These are phyloP conservation scores for Myotis findleyi DNA, from an alignment of 2,797 vertebrate species.

Conservation along the genomic window DNA sequence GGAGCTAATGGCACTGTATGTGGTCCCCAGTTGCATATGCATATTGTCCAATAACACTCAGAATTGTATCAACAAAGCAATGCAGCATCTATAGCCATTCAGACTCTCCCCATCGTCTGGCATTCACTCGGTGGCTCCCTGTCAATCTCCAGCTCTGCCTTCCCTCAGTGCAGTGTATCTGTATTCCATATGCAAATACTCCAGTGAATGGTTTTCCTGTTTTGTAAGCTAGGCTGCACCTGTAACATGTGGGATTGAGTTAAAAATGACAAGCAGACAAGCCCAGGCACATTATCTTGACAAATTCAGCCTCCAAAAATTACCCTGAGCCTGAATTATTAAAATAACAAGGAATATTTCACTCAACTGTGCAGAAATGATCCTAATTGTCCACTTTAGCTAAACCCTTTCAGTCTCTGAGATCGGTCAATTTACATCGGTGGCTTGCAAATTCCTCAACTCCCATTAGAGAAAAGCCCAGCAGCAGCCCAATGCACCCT, in stretches of 20 bases:
- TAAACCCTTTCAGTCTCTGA: constrained; percentile 94
- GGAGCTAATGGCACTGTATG: neutral
- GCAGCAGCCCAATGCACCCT: constrained; percentile 93
- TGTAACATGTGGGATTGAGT: constrained; percentile 93
- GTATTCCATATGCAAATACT: constrained; percentile 89
- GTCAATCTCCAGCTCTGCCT: constrained; percentile 80
- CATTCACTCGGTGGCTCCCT: constrained; percentile 71
- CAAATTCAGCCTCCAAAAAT: constrained; percentile 96
- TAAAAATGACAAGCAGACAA: constrained; percentile 97
- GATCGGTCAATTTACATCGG: constrained; percentile 94
- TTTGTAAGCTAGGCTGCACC: constrained; percentile 91
- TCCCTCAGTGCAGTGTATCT: constrained; percentile 78
- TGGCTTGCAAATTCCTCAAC: constrained; percentile 92
- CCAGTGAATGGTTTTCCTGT: constrained; percentile 88
- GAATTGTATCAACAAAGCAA: constrained; percentile 62
- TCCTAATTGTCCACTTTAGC: constrained; percentile 99
- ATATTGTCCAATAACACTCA: constrained; percentile 43
- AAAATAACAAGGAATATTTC: constrained; percentile 99
- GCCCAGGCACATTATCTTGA: constrained; percentile 96
- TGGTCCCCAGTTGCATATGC: constrained; percentile 65
- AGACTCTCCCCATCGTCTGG: constrained; percentile 49
- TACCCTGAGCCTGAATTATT: constrained; percentile 97
- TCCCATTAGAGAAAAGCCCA: constrained; percentile 94
- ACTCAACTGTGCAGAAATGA: constrained; percentile 94
- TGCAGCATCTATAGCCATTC: constrained; percentile 61